Evolutionary conservation across 1,140 invertebrate genomes (phyloP).

Genomic region (Halesus radiatus): DNA sequence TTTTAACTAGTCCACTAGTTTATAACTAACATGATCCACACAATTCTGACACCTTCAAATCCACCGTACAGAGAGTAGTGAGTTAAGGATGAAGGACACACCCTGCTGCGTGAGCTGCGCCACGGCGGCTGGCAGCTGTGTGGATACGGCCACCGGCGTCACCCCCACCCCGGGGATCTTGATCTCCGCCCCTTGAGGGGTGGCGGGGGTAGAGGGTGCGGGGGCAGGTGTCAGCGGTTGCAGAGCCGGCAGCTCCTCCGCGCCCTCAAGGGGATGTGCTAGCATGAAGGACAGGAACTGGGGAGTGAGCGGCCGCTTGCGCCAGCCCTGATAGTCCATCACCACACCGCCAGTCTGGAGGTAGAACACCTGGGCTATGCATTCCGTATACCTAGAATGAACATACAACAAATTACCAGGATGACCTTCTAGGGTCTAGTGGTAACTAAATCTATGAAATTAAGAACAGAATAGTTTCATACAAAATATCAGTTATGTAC

Average conservation of each 20-base stretch:
- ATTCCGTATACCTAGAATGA: conserved; percentile 78
- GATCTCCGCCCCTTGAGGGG: conserved; percentile 69
- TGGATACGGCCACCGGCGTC: conserved; percentile 75
- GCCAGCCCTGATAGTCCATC: conserved; percentile 88
- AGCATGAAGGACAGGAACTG: conserved; percentile 83
- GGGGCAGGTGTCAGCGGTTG: conserved; percentile 56
- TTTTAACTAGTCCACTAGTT: no score
- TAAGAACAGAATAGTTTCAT: no score
- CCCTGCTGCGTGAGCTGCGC: conserved; percentile 73
- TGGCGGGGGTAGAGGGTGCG: conserved; percentile 52
- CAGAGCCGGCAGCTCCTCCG: conserved; percentile 69
- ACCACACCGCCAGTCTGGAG: conserved; percentile 88
- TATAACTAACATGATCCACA: no score
- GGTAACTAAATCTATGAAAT: no score
- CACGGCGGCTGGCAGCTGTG: conserved; percentile 74
- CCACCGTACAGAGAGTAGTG: not conserved
- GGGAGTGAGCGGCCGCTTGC: conserved; percentile 80
- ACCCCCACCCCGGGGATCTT: conserved; percentile 75
- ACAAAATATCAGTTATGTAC: no score
- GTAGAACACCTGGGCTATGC: conserved; percentile 87
- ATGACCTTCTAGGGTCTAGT: no score
- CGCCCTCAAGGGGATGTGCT: conserved; percentile 80
- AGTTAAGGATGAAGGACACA: conserved; percentile 55
- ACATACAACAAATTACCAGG: not conserved
- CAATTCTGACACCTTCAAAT: no score